Evolutionary conservation across 2,113 vertebrate species (phyloP).

Genomic region (Prunella himalayana): DNA sequence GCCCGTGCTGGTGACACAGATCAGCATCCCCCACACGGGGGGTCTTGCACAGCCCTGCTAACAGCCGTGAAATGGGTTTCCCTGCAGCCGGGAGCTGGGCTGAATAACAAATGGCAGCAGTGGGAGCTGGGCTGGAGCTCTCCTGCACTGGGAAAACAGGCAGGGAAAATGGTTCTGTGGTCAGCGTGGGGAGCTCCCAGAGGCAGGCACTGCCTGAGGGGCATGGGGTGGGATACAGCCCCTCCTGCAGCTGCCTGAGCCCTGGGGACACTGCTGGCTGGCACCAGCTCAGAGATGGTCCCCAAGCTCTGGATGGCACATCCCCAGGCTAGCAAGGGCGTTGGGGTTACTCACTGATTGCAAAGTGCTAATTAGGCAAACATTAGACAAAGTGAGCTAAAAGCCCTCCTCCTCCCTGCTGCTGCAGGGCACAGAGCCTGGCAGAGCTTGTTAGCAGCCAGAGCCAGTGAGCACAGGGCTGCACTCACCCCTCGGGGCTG

Average conservation of each 20-base stretch:
- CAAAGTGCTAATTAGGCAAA: constrained; percentile 42
- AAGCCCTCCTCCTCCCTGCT: background rate
- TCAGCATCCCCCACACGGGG: accelerated
- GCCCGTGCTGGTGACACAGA: accelerated
- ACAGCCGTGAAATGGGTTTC: background rate
- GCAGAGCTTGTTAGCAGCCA: constrained; percentile 11
- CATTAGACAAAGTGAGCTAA: background rate
- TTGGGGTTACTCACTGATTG: constrained; percentile 1
- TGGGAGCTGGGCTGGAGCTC: background rate
- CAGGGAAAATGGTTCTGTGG: background rate
- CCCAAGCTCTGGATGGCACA: background rate
- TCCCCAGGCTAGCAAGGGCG: background rate
- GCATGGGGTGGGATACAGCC: accelerated
- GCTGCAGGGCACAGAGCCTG: background rate
- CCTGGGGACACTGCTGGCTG: background rate
- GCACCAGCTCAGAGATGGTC: background rate
- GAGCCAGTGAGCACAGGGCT: background rate
- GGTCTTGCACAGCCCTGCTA: background rate
- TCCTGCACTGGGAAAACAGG: background rate
- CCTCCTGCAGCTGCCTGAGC: background rate
- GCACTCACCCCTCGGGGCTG: background rate
- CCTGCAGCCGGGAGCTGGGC: background rate
- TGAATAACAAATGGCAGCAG: constrained; percentile 19
- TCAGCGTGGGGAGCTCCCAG: background rate
- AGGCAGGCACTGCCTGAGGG: background rate